A percentile compares a stretch with the other conserved stretches of the same genome.
These are phyloP conservation scores for Elaphurus davidianus DNA, from an alignment of 2,113 vertebrate genomes.

Conservation along the genomic window DNA sequence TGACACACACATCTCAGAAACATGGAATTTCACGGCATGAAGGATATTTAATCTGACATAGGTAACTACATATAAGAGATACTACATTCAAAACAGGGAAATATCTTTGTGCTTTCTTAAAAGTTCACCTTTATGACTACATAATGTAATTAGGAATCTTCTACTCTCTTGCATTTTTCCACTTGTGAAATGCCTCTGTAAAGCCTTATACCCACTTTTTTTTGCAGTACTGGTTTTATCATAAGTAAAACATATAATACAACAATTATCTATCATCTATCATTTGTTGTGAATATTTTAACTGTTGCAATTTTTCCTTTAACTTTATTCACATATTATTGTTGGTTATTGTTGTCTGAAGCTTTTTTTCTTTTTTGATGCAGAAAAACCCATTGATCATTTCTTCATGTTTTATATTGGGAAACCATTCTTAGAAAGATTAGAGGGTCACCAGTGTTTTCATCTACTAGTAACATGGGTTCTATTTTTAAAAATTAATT, in stretches of 20 bases:
- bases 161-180: not conserved
- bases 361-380: not conserved
- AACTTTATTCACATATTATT: not conserved
- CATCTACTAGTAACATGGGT: not conserved
- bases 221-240: not conserved
- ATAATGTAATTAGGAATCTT: not conserved
- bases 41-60: not conserved
- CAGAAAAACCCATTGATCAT: not conserved
- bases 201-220: not conserved
- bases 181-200: not conserved
- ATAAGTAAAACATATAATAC: not conserved
- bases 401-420: not conserved
- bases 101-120: constrained; percentile 15
- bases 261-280: not conserved
- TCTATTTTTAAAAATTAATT: not conserved
- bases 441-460: not conserved
- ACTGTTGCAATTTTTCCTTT: not conserved
- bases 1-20: not conserved
- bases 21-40: not conserved
- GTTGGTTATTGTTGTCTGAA: not conserved
- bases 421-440: not conserved
- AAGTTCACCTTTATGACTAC: not conserved
- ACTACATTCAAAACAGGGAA: not conserved
- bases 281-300: not conserved
- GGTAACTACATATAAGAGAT: not conserved